Evolutionary conservation across 2,113 vertebrate species (phyloP).

Genomic region (Bambusicola thoracicus): DNA sequence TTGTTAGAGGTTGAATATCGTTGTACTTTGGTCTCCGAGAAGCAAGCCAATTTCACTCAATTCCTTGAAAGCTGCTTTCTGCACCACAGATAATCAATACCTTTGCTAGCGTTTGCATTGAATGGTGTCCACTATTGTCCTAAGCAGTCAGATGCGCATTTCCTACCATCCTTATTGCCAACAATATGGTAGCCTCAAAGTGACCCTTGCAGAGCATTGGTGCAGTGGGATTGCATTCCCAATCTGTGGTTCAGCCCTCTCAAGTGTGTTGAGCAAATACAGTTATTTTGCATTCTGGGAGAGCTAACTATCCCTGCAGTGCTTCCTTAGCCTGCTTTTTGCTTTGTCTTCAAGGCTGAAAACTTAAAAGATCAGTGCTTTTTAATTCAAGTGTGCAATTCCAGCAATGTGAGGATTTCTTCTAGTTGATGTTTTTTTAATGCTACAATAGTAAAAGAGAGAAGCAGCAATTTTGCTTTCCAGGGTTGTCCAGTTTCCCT

Average conservation of each 20-base stretch:
- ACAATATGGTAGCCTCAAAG: rapidly evolving
- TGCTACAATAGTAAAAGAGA: not conserved
- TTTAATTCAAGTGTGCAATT: not conserved
- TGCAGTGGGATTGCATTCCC: rapidly evolving
- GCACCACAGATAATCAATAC: not conserved
- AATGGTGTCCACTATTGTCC: not conserved
- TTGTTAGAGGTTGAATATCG: not conserved
- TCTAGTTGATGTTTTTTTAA: not conserved
- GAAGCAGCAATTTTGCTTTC: not conserved
- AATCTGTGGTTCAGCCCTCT: not conserved
- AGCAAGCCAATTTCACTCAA: not conserved
- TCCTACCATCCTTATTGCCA: not conserved
- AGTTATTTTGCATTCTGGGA: not conserved
- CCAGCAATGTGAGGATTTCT: not conserved
- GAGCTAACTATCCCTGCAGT: not conserved
- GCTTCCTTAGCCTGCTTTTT: not conserved
- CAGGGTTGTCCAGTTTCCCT: not conserved
- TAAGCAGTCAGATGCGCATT: not conserved
- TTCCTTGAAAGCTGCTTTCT: not conserved
- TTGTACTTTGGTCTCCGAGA: not conserved
- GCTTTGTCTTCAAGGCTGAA: not conserved
- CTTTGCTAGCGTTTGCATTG: not conserved
- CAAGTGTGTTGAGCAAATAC: rapidly evolving
- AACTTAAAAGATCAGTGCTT: not conserved
- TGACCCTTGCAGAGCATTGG: not conserved